Percentiles rank a stretch among this genome's conserved stretches.
Evolutionary conservation across 2,797 vertebrate species (phyloP).

Genomic region (Yasuhikotakia modesta): DNA sequence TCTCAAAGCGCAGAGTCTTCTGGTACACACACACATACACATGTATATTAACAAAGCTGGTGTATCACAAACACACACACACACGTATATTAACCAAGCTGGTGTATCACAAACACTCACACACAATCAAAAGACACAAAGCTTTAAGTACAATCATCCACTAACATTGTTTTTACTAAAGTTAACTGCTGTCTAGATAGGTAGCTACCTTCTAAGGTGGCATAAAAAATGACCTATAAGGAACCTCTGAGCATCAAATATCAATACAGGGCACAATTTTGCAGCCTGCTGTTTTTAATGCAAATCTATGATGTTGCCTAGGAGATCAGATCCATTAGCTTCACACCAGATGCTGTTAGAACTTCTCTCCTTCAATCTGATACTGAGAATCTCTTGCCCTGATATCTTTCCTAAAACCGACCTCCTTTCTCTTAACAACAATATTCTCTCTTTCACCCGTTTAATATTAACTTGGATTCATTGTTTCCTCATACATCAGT

Average conservation of each 20-base stretch:
- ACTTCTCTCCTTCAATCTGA: not conserved
- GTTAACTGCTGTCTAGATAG: not conserved
- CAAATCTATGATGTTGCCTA: not conserved
- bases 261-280: not conserved
- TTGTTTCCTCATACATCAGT: slow-evolving; percentile 21
- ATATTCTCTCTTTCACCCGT: slow-evolving; percentile 10
- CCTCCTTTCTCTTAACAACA: not conserved
- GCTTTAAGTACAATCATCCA: too few relatives aligned
- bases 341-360: not conserved
- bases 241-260: not conserved
- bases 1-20: slow-evolving; percentile 89
- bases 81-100: not conserved
- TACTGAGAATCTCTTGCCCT: not conserved
- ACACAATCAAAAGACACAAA: too few relatives aligned
- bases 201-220: not conserved
- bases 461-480: not conserved
- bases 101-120: too few relatives aligned
- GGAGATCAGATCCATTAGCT: not conserved
- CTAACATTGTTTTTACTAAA: too few relatives aligned
- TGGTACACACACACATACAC: slow-evolving; percentile 67
- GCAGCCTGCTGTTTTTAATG: not conserved
- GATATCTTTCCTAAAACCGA: not conserved
- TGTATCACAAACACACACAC: not conserved
- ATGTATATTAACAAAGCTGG: not conserved
- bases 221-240: not conserved